Base-by-base conservation (phyloP, 2,797 vertebrate genomes). In the Knipowitschia caucasica region DNA sequence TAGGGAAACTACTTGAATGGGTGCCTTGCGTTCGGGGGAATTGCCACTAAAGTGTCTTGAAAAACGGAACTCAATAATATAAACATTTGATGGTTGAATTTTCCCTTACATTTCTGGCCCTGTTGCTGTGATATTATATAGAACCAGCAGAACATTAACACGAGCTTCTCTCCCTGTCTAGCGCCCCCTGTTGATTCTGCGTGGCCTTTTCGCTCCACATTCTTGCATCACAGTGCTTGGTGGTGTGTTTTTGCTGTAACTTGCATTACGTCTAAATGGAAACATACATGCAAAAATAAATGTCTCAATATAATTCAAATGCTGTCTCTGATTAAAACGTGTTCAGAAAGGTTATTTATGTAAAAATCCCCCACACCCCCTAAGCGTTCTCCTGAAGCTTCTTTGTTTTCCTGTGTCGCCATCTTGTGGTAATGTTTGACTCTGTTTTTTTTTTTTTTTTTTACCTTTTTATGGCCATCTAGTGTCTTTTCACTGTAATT, bases 191-290 rank as follows among this genome's bases (percentile, higher is more conserved):
- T 86, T 87, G 89, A 72, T 72, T 83, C 81, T 73, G 69, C 80
- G 85, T 71, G 67, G 64, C 76, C 73, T 50, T 65, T 73, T 71
- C 73, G 77, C 86, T 87, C 77, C 78, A 80, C 81, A 82, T 83
- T 63, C 84, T 86, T 78, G 81, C 75, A 82, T 91, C 23, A 44
- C 42, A 89, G 90, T 94, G 92, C 93, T 95, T 88, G 66, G 92
- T 96, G 93, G 90, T 92, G 92, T 94, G 92, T 93, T 91, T 92
- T 94, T 94, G 92, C 91, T 95, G 94, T 94, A 93, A 24, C 91
- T 93, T 94, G 93, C 93, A 95, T 90, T 94, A 88, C 91, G 90
- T 93, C 89, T 92, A 89, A 93, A 94, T 94, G 92, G 92, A 94
- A 84, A 89, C 81, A 86, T 87, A 84, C 77, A 84, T 78, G 79